Evolutionary conservation across 1,140 invertebrate genomes (phyloP), one percentile per base, ranked within the genome.

Genomic region (Drosophila tropicalis): DNA sequence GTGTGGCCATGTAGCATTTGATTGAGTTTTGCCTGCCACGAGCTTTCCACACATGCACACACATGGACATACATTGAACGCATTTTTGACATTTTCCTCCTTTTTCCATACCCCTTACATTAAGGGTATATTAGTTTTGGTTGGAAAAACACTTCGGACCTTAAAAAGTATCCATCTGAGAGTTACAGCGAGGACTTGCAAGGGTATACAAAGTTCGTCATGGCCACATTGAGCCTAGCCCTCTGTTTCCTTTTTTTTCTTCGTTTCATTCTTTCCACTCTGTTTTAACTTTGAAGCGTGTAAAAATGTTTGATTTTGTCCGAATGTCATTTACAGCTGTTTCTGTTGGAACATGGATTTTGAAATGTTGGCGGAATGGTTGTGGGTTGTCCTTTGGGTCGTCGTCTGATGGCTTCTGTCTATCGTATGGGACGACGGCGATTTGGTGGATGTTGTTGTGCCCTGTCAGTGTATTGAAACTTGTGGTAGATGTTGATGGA

Each of bases 281-380:
- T 58, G 40, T 71, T 51, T 55, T 69, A 86, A 83, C 76, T 86
- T 87, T 79, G 83, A 79, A 89, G 80, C 79, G 76, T 89, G 79
- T 83, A 89, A 80, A 89, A 87, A 87, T 87, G 83, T 87, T 87
- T 87, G 83, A 87, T 87, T 87, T 83, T 79, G 84, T 83, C 70
- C 76, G 80, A 87, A 87, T 87, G 83, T 87, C 83, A 87, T 72
- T 89, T 87, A 87, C 83, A 87, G 83, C 79, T 87, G 83, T 86
- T 86, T 65, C 72, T 47, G 29, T 67, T 51, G 17, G 44, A 51
- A 51, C 44, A 25, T 25, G 62, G 69, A 69, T 58, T 58, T 58
- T 58, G 32, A 58, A 58, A 58, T 58, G 56, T 36, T 15, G 56
- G 15, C 29, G 17, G 56, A 58, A 19, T 58, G 29, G 25, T 3